phyloP scores from a whole-genome alignment of 53 echinoderm and acorn worm species.

The Actinopyga echinites region DNA sequence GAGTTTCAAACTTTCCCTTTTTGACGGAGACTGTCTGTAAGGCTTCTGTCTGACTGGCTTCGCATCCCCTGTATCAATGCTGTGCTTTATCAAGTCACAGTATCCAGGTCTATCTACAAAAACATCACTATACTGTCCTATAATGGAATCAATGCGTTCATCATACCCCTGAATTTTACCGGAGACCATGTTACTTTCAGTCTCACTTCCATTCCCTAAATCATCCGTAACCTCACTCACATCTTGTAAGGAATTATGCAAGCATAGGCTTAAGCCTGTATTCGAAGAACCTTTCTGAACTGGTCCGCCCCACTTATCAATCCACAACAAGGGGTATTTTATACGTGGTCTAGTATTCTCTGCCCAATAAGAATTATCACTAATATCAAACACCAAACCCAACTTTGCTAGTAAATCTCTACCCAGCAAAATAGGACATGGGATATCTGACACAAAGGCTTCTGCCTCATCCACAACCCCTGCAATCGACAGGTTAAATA shows the following conservation, averaged over 20 bases:
- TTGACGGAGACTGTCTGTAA: slow-evolving; percentile 1
- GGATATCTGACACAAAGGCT: not conserved
- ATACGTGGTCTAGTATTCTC: not conserved
- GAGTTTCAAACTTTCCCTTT: slow-evolving; percentile 11
- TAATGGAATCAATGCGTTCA: not conserved
- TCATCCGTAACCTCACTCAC: not conserved
- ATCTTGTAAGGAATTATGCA: not conserved
- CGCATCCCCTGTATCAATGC: no score
- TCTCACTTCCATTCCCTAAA: not conserved
- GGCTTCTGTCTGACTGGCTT: slow-evolving; percentile 4
- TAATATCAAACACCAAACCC: slow-evolving; percentile 5
- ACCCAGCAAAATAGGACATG: not conserved
- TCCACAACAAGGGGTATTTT: slow-evolving; percentile 9
- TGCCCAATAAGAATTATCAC: not conserved
- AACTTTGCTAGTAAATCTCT: not conserved
- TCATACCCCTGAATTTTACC: not conserved
- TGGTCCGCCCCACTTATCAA: not conserved
- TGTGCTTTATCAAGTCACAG: not conserved
- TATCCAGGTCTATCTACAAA: no score
- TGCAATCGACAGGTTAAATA: not conserved
- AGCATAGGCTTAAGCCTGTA: no score
- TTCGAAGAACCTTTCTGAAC: not conserved
- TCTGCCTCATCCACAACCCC: not conserved
- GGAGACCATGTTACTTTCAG: not conserved
- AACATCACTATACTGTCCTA: slow-evolving; percentile 3